Conservation (phyloP, 2,797 vertebrate species). For the Agapornis canus region DNA sequence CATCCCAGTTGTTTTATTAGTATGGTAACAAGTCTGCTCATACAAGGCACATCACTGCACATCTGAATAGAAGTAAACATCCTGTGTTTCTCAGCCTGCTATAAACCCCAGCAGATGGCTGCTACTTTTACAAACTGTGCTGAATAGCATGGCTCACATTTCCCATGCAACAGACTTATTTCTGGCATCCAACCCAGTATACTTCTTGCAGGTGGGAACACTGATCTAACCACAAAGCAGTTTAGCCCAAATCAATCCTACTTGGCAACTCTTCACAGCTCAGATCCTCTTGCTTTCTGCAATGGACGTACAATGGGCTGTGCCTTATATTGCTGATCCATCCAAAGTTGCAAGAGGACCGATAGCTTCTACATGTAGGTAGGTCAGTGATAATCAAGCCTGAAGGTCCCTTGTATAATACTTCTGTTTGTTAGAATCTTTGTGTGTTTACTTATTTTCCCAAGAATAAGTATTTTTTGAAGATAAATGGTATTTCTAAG, state of each 20-base stretch:
- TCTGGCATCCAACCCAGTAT: slow-evolving; percentile 6
- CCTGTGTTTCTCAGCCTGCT: slow-evolving; percentile 56
- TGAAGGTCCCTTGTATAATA: background rate
- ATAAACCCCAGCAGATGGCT: slow-evolving; percentile 57
- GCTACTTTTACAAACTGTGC: slow-evolving; percentile 36
- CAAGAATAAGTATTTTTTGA: background rate
- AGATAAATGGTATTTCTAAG: background rate
- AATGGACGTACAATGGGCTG: background rate
- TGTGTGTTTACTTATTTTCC: background rate
- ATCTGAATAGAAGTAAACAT: slow-evolving; percentile 53
- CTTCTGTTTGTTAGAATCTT: background rate
- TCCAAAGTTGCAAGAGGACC: background rate
- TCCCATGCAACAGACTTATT: slow-evolving; percentile 53
- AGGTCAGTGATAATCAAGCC: background rate
- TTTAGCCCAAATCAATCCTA: background rate
- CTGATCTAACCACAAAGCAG: background rate
- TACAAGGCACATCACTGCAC: background rate
- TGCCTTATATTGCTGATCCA: background rate
- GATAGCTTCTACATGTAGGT: background rate
- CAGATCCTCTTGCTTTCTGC: background rate
- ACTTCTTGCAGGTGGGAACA: slow-evolving; percentile 9
- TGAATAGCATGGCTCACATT: slow-evolving; percentile 9
- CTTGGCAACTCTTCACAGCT: accelerated
- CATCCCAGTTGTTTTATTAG: slow-evolving; percentile 18
- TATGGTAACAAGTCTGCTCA: background rate